Evolutionary conservation across 2,113 vertebrate species (phyloP), one percentile per base, ranked within the genome.

Genomic region (Halichoeres trimaculatus): DNA sequence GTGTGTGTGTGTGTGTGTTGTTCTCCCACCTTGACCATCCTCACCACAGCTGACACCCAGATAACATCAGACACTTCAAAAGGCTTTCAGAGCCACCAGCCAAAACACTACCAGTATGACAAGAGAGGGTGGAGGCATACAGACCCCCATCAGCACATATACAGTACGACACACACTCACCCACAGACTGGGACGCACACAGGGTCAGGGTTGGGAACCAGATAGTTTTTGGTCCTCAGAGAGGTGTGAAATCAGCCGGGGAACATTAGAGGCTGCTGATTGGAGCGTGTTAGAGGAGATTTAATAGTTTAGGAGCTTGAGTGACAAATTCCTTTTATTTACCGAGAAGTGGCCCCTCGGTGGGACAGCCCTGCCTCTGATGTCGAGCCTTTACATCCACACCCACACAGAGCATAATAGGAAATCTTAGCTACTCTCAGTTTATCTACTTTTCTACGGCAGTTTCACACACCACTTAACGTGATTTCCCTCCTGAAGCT

Each of bases 391-490:
- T 52, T 56, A 78, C 57, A 70, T 62, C 58, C 70, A 45, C 38
- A 47, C 24, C 12, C 24, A 58, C n/a, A 43, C 45, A 91, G 52
- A 23, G 91, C 89, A 91, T 81, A 94, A 91, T 85, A 90, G 89
- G 94, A 93, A 91, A 92, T 84, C 74, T 73, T 85, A 94, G 89
- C 90, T 88, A 89, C 89, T 79, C 88, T 83, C 88, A 88, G 87
- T 90, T 90, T 83, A 82, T 81, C 70, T 72, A 51, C 80, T 90
- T 88, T 80, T 91, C 89, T 92, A 88, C 65, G 30, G 71, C 58
- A 40, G 82, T 94, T 95, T 93, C 91, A 89, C 83, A 85, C 91
- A 70, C 89, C 81, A 76, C 82, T 84, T 92, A 90, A 91, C 64
- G 55, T 26, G 71, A 93, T 93, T 92, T 85, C 74, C 86, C 85